Percentiles rank a stretch among this genome's conserved stretches.
phyloP scores from a whole-genome alignment of 2,113 vertebrate genomes.

The Notechis scutatus region DNA sequence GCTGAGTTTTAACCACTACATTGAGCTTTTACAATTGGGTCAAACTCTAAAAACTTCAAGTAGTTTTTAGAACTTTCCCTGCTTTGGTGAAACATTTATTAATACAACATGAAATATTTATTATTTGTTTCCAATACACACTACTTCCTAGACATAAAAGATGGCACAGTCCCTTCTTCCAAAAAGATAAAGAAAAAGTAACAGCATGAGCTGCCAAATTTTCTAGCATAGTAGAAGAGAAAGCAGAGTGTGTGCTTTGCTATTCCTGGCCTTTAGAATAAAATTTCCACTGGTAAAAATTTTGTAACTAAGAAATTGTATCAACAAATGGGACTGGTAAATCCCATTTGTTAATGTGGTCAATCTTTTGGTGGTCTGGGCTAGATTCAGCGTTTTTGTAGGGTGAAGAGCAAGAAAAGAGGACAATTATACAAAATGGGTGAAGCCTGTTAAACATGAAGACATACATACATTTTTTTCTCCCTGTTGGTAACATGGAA shows the following conservation, averaged over 20 bases:
- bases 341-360: neutral
- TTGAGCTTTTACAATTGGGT: neutral
- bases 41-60: slow-evolving; percentile 24
- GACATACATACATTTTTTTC: neutral
- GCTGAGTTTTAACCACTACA: neutral
- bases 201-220: neutral
- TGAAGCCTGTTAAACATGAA: neutral
- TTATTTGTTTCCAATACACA: slow-evolving; percentile 18
- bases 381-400: neutral
- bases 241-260: neutral
- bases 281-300: neutral
- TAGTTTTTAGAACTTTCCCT: slow-evolving; percentile 14
- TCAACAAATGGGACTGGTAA: neutral
- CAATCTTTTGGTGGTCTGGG: neutral
- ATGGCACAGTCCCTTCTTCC: slow-evolving; percentile 12
- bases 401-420: neutral
- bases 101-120: slow-evolving; percentile 26
- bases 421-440: neutral
- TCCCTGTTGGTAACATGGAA: neutral
- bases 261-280: neutral
- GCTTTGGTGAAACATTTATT: slow-evolving; percentile 30
- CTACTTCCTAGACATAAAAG: slow-evolving; percentile 15
- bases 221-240: neutral
- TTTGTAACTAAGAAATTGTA: neutral
- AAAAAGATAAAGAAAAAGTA: slow-evolving; percentile 41